Conservation (phyloP, 2,888 invertebrate genomes). For the Gisinianus flammeolus region DNA sequence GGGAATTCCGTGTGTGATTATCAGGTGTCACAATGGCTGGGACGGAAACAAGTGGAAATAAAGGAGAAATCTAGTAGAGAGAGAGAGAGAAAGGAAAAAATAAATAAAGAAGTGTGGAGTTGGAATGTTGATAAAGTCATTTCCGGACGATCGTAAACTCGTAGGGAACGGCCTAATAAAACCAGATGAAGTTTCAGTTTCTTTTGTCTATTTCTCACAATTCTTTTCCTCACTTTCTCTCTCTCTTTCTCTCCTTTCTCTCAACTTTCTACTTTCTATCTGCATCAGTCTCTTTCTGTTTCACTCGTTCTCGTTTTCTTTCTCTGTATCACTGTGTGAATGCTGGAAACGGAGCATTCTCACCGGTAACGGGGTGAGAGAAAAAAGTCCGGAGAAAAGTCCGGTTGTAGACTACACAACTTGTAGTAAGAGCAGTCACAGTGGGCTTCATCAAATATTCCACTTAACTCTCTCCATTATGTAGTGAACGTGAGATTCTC, state of each 20-base stretch:
- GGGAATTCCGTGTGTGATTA: no score
- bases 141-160: slow-evolving; percentile 24
- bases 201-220: neutral
- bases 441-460: neutral
- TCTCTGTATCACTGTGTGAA: slow-evolving; percentile 10
- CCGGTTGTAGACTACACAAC: neutral
- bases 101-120: neutral
- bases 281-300: neutral
- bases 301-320: neutral
- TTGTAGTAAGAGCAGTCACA: neutral
- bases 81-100: slow-evolving; percentile 4
- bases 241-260: slow-evolving; percentile 8
- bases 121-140: slow-evolving; percentile 36
- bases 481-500: no score
- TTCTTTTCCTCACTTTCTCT: slow-evolving; percentile 2
- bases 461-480: neutral
- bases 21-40: neutral
- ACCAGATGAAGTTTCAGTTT: slow-evolving; percentile 35
- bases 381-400: neutral
- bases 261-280: neutral
- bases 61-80: neutral
- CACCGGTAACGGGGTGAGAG: neutral
- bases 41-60: neutral
- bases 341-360: neutral
- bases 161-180: slow-evolving; percentile 29